phyloP scores from a whole-genome alignment of 2,888 invertebrate species.

The Scrobipalpa costella region DNA sequence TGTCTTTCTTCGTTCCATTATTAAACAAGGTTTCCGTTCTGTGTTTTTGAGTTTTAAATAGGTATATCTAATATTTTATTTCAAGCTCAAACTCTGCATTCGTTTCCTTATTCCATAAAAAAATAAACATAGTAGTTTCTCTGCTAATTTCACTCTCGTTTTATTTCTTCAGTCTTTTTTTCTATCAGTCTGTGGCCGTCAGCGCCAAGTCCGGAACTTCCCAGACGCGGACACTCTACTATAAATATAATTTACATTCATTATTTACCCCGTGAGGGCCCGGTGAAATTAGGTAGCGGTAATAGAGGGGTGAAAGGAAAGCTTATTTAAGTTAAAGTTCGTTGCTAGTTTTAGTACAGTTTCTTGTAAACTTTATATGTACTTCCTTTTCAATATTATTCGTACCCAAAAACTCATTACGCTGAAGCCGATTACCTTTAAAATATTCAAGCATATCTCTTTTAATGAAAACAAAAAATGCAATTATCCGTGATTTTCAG shows the following conservation, averaged over 20 bases:
- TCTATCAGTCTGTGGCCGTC: constrained; percentile 5
- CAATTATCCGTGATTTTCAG: neutral
- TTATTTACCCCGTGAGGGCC: constrained; percentile 41
- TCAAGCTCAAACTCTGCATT: too few species aligned
- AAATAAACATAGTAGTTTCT: too few species aligned
- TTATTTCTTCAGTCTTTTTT: neutral
- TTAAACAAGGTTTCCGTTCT: too few species aligned
- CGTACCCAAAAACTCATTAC: neutral
- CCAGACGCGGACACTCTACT: constrained; percentile 63
- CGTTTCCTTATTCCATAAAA: too few species aligned
- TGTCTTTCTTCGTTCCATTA: too few species aligned
- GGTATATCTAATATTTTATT: too few species aligned
- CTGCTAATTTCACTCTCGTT: neutral
- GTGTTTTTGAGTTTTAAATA: too few species aligned
- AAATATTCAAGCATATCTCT: neutral
- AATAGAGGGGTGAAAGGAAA: constrained; percentile 31
- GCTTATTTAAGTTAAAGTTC: constrained; percentile 29
- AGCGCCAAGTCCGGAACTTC: constrained; percentile 51
- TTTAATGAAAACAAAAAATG: neutral
- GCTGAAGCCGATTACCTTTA: neutral
- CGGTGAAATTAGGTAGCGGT: constrained; percentile 34
- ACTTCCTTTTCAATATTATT: neutral
- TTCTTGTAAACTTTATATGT: neutral
- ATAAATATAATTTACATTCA: constrained; percentile 73
- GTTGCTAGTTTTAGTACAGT: neutral